These are phyloP conservation scores for Aphyosemion australe DNA, from an alignment of 2,113 vertebrate species.

Conservation along the genomic window DNA sequence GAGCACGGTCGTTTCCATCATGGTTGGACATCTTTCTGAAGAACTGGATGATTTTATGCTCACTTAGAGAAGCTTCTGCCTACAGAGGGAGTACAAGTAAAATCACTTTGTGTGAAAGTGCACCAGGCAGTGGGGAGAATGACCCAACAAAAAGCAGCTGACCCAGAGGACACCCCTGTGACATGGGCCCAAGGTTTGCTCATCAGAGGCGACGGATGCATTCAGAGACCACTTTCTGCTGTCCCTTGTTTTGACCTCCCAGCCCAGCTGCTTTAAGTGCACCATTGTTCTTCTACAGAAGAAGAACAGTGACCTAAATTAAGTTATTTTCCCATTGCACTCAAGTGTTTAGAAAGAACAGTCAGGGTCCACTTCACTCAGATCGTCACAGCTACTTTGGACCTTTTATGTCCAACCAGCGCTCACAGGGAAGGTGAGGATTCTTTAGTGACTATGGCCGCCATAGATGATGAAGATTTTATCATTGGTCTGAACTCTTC, in stretches of 20 bases:
- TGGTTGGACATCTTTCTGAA: background rate
- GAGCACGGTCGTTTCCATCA: too few species aligned
- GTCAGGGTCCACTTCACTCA: background rate
- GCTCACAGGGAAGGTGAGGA: too few species aligned
- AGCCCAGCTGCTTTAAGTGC: background rate
- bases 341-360: background rate
- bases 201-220: background rate
- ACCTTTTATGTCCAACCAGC: background rate
- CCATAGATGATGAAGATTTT: too few species aligned
- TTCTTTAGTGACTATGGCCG: too few species aligned
- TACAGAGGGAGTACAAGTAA: background rate
- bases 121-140: background rate
- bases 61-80: background rate
- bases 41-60: background rate
- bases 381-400: background rate
- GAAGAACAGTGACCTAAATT: background rate
- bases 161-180: background rate
- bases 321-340: background rate
- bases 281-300: background rate
- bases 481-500: too few species aligned
- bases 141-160: background rate
- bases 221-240: background rate
- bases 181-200: background rate
- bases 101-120: background rate
- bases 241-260: background rate